phyloP scores from a whole-genome alignment of 1,140 invertebrate genomes.

The Parapsyche elsis region DNA sequence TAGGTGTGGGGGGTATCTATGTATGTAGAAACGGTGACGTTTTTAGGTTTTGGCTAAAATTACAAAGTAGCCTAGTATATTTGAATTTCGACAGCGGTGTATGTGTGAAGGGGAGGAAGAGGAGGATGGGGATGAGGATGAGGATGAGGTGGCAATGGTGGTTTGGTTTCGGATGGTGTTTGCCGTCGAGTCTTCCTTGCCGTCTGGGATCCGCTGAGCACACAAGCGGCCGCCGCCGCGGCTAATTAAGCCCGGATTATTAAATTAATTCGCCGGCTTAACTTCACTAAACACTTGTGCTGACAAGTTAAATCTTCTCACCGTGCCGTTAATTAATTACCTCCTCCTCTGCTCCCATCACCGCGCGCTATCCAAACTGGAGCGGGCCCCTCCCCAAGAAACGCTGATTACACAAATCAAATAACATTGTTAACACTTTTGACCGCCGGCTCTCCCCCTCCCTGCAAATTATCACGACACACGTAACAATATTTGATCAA shows the following conservation, averaged over 20 bases:
- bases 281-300: constrained; percentile 55
- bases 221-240: constrained; percentile 23
- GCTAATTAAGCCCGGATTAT: constrained; percentile 56
- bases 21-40: too few species aligned
- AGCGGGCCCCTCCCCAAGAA: neutral
- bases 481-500: neutral
- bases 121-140: neutral
- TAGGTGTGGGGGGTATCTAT: too few species aligned
- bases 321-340: constrained; percentile 39
- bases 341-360: constrained; percentile 30
- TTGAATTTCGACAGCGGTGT: neutral
- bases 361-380: neutral
- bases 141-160: neutral
- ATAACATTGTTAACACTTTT: constrained; percentile 18
- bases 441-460: neutral
- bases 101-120: neutral
- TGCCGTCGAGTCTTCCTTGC: constrained; percentile 7
- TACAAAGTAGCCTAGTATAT: too few species aligned
- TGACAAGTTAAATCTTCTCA: constrained; percentile 52
- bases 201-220: constrained; percentile 57
- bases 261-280: constrained; percentile 56
- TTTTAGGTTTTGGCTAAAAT: too few species aligned
- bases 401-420: constrained; percentile 28
- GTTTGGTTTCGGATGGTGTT: neutral
- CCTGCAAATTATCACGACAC: neutral